These are phyloP conservation scores for Marronus borbonicus DNA, from an alignment of 2,888 invertebrate species.

Conservation along the genomic window DNA sequence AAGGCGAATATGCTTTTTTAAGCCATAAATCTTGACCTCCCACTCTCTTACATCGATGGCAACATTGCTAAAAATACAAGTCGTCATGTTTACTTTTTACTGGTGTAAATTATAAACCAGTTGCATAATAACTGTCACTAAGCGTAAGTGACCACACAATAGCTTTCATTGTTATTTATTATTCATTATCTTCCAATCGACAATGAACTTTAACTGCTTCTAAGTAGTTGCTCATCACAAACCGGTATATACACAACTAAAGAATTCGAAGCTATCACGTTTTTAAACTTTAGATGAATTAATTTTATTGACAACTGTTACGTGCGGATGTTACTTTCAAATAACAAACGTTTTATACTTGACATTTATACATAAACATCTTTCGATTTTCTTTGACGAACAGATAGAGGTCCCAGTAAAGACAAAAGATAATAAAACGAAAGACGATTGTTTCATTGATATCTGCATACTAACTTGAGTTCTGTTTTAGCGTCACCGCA, in stretches of 20 bases:
- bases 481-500: slow-evolving; percentile 30
- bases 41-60: too few species aligned
- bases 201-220: slow-evolving; percentile 34
- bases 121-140: slow-evolving; percentile 4
- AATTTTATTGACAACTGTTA: not conserved
- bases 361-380: slow-evolving; percentile 1
- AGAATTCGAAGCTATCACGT: slow-evolving; percentile 8
- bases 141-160: slow-evolving; percentile 12
- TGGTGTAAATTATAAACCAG: not conserved
- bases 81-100: too few species aligned
- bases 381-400: too few species aligned
- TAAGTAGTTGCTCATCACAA: not conserved
- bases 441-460: not conserved
- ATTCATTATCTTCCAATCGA: slow-evolving; percentile 15
- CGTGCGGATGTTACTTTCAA: not conserved
- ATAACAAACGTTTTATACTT: not conserved
- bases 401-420: too few species aligned
- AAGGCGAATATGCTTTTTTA: too few species aligned
- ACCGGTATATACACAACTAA: not conserved
- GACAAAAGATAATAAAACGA: too few species aligned
- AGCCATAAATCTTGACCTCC: too few species aligned
- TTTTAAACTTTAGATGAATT: slow-evolving; percentile 26
- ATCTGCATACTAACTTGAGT: slow-evolving; percentile 1
- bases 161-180: not conserved
- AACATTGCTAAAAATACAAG: too few species aligned